Evolutionary conservation across 2,888 invertebrate genomes (phyloP).

Genomic region (Neoitamus cyanurus): DNA sequence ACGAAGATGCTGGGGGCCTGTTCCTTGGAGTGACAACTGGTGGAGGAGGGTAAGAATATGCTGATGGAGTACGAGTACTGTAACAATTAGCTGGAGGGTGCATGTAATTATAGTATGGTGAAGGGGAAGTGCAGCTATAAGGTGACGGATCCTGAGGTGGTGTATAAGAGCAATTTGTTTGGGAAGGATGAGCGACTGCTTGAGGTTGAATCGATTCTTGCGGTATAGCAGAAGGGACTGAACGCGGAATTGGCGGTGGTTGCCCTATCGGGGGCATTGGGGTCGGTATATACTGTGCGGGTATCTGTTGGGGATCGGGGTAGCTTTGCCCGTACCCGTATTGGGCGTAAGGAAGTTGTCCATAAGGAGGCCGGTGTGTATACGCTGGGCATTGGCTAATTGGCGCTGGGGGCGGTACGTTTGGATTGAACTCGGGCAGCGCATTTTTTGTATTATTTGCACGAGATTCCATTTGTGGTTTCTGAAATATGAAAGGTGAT

Average conservation of each 20-base stretch:
- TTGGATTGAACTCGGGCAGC: slow-evolving; percentile 48
- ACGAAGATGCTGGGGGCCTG: not conserved
- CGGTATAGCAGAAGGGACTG: not conserved
- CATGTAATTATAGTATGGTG: not conserved
- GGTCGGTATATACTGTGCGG: not conserved
- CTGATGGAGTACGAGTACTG: not conserved
- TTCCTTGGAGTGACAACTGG: not conserved
- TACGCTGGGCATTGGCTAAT: not conserved
- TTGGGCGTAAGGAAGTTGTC: not conserved
- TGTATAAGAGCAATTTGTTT: not conserved
- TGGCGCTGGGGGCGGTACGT: slow-evolving; percentile 45
- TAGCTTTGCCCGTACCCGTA: too few relatives aligned
- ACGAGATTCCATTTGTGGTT: slow-evolving; percentile 56
- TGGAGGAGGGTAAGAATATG: not conserved
- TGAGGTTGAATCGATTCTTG: not conserved
- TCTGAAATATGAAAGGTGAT: not conserved
- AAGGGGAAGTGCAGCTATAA: not conserved
- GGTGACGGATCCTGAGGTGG: not conserved
- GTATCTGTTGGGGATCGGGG: too few relatives aligned
- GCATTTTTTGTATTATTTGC: slow-evolving; percentile 50
- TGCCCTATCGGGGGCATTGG: not conserved
- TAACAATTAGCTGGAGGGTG: not conserved
- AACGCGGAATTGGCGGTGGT: not conserved
- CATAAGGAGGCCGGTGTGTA: not conserved
- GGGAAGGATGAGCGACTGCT: too few relatives aligned